These are phyloP conservation scores for Heteromormyrus szaboi DNA, from an alignment of 2,797 vertebrate species.

Conservation along the genomic window DNA sequence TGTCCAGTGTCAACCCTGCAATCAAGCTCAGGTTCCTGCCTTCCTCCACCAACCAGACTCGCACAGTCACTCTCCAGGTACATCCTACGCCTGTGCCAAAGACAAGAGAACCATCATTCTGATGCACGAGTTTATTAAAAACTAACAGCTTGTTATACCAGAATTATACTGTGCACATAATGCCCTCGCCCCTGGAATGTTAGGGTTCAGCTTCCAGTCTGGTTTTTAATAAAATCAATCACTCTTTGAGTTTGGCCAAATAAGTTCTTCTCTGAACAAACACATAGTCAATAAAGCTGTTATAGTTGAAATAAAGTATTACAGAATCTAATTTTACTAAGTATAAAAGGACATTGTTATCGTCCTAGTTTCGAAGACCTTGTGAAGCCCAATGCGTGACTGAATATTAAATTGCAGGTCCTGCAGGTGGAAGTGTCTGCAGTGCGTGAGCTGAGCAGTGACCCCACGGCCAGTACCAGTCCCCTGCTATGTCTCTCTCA, in stretches of 20 bases:
- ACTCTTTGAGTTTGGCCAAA: not conserved
- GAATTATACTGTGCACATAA: not conserved
- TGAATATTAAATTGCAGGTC: constrained; percentile 60
- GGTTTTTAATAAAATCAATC: not conserved
- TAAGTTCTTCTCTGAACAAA: not conserved
- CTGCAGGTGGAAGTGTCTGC: constrained; percentile 64
- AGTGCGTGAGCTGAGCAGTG: constrained; percentile 58
- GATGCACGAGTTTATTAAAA: not conserved
- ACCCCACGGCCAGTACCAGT: constrained; percentile 61
- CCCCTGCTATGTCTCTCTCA: constrained; percentile 83
- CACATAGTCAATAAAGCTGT: not conserved
- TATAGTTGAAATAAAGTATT: not conserved
- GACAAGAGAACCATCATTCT: not conserved
- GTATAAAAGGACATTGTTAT: not conserved
- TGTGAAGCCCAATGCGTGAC: not conserved
- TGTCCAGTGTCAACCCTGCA: constrained; percentile 72
- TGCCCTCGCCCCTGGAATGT: not conserved
- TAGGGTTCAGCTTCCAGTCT: not conserved
- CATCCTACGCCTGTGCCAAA: not conserved
- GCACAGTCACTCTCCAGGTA: constrained; percentile 82
- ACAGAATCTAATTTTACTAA: not conserved
- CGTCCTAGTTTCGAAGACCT: not conserved
- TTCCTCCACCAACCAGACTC: constrained; percentile 67
- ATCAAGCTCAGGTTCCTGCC: constrained; percentile 83
- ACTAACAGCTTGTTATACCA: not conserved